Base-by-base conservation (phyloP, 2,888 invertebrate species). In the Cartodere bifasciata region DNA sequence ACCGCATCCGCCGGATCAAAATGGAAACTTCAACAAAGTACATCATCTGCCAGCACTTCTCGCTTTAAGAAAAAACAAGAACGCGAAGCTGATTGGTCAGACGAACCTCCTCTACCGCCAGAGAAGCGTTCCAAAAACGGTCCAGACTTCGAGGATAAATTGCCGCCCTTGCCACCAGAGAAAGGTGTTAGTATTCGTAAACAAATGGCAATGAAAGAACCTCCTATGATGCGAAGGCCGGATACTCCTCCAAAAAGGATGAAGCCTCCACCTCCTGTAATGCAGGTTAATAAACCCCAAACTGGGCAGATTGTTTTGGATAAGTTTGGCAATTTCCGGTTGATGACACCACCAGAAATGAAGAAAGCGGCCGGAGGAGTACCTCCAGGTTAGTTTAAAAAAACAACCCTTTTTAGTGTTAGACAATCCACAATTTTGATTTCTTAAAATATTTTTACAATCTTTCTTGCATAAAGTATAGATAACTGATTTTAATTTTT, bases 1-100 rank as follows among this genome's bases (percentile, higher is more conserved):
- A 63, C 42, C 36, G 63, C 55, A 51, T 66, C 49, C 52, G 70
- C 50, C 42, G 66, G 50, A 56, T 65, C 56, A 36, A 76, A 75
- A 55, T 76, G 75, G 74, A 76, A 75, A 56, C 76, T 77, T 75
- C 72, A 73, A 45, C 71, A 75, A 58, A 71, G 68, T 39, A 65
- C 70, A 22, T 67, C 68, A 14, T 65, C 67, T 26, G 67, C 53
- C 2, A 48, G 54, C 30, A 47, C 50, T 33, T 55, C 58, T 43
- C 70, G 75, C 41, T 67, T 71, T 27, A 72, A 73, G 56, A 75
- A 74, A 59, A 73, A 73, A 43, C 67, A 68, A 6, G 58, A 65
- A 4, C 56, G 66, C 11, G 56, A 57, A 32, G 64, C n/a, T n/a
- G 65, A 72, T 25, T 65, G 69, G 42, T 48, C 53, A 23, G 50